phyloP scores from a whole-genome alignment of 2,797 vertebrate species.

The Chaetophractus vellerosus region DNA sequence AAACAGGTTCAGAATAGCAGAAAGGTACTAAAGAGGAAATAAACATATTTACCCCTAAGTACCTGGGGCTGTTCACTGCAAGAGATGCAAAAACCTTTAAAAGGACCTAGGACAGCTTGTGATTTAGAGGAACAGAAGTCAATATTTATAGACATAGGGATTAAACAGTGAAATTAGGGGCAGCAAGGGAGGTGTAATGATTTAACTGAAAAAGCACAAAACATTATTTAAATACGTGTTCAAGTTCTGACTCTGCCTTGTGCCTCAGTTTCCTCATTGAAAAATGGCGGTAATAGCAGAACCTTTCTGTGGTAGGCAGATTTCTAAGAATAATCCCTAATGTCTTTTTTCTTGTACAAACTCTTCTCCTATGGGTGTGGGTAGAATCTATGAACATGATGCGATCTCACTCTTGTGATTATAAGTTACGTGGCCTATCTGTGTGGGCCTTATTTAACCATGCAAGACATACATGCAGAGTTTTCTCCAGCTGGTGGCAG shows the following conservation, averaged over 20 bases:
- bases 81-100: background rate
- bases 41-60: background rate
- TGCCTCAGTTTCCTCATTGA: background rate
- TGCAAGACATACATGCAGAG: background rate
- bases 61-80: background rate
- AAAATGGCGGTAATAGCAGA: background rate
- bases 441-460: background rate
- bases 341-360: background rate
- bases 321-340: background rate
- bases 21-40: slow-evolving; percentile 31
- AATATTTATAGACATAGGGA: background rate
- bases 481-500: background rate
- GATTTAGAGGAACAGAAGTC: background rate
- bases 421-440: background rate
- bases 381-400: background rate
- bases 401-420: background rate
- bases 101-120: background rate
- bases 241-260: background rate
- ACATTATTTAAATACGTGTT: background rate
- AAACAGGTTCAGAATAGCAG: background rate
- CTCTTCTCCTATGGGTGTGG: background rate
- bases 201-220: slow-evolving; percentile 5
- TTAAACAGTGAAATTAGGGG: background rate
- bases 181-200: background rate
- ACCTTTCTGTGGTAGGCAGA: background rate